Conservation (phyloP, 2,113 vertebrate genomes). For the Mus spicilegus region DNA sequence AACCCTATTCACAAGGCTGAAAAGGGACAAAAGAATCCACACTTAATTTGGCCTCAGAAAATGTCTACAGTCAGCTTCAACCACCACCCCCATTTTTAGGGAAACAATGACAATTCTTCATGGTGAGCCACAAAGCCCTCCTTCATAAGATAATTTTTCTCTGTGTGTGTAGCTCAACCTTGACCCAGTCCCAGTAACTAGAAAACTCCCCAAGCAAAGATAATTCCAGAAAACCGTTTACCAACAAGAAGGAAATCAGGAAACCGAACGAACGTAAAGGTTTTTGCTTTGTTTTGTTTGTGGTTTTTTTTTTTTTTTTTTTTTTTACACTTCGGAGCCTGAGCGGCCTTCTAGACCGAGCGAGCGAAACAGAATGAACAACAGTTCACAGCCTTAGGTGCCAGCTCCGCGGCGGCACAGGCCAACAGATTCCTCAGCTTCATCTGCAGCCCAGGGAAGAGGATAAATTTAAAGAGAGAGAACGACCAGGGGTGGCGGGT, state of each 20-base stretch:
- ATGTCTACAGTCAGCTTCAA: slow-evolving; percentile 55
- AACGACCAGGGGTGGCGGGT: slow-evolving; percentile 55
- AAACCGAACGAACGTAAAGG: background rate
- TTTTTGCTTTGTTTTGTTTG: background rate
- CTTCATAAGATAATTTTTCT: slow-evolving; percentile 41
- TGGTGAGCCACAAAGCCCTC: slow-evolving; percentile 49
- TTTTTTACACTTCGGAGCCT: slow-evolving; percentile 2
- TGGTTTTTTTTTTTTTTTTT: too few species aligned
- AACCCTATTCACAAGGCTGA: slow-evolving; percentile 29
- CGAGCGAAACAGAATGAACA: slow-evolving; percentile 55
- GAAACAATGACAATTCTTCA: slow-evolving; percentile 77
- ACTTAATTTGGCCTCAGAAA: slow-evolving; percentile 48
- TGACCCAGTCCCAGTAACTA: slow-evolving; percentile 10
- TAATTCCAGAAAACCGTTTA: background rate
- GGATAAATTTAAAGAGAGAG: background rate
- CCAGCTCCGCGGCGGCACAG: slow-evolving; percentile 74
- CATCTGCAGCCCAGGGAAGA: slow-evolving; percentile 35
- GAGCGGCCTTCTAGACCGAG: background rate
- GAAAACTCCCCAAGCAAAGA: background rate
- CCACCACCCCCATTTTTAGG: slow-evolving; percentile 46
- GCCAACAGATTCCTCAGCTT: slow-evolving; percentile 80
- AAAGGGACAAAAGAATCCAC: slow-evolving; percentile 68
- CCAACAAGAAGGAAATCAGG: slow-evolving; percentile 44
- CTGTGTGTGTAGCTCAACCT: background rate
- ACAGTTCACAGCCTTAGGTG: slow-evolving; percentile 81